phyloP scores from a whole-genome alignment of 2,113 vertebrate species.

The Glaucomys volans region DNA sequence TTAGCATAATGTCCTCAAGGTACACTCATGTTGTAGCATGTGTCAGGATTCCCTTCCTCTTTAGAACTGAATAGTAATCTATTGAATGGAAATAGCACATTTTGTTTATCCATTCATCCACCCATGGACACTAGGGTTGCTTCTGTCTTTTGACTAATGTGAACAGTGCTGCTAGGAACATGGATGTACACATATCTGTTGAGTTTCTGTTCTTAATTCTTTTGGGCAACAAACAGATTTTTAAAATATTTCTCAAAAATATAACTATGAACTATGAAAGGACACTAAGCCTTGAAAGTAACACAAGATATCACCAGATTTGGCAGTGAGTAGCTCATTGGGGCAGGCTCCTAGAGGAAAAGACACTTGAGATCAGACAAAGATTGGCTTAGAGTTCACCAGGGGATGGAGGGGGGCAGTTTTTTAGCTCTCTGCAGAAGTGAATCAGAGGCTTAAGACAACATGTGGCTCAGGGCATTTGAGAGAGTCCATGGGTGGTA shows the following conservation, averaged over 20 bases:
- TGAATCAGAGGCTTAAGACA: background rate
- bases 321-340: background rate
- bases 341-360: background rate
- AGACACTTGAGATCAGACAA: background rate
- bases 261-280: background rate
- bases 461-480: background rate
- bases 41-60: background rate
- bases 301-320: accelerated
- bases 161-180: background rate
- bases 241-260: background rate
- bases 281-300: background rate
- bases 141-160: background rate
- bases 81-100: background rate
- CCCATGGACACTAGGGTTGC: background rate
- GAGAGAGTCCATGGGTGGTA: background rate
- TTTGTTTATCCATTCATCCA: background rate
- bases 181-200: background rate
- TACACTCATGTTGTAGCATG: background rate
- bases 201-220: background rate
- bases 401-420: too few relatives aligned
- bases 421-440: background rate
- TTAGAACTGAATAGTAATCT: background rate
- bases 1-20: background rate
- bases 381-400: background rate
- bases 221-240: background rate